Percentiles rank a stretch among this genome's conserved stretches.
Conservation (phyloP, 2,888 invertebrate species). For the Tetranychus piercei region DNA sequence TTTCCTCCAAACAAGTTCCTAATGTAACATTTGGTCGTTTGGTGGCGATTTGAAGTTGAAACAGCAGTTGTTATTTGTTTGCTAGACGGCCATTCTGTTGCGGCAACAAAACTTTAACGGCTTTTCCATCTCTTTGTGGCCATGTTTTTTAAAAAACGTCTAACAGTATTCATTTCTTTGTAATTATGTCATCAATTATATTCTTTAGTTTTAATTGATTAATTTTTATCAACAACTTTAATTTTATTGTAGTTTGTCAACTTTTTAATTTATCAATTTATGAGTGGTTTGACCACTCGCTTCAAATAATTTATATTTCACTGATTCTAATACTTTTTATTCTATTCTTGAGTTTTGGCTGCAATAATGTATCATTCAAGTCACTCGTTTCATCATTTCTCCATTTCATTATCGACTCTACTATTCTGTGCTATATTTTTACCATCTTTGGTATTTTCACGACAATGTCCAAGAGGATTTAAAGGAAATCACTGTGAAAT, state of each 20-base stretch:
- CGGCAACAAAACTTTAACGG: no score
- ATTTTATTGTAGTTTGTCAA: no score
- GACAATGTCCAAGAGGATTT: slow-evolving; percentile 53
- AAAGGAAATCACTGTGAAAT: slow-evolving; percentile 65
- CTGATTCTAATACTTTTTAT: background rate
- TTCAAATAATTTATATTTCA: background rate
- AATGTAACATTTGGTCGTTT: background rate
- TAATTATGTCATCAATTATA: no score
- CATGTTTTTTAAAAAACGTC: no score
- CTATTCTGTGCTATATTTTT: background rate
- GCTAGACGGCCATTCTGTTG: background rate
- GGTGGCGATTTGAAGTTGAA: background rate
- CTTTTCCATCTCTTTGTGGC: no score
- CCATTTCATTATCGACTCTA: background rate
- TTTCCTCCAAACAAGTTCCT: background rate
- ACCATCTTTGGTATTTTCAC: slow-evolving; percentile 36
- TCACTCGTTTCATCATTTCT: background rate
- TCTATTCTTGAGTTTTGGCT: background rate
- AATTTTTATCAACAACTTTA: no score
- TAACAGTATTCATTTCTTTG: no score
- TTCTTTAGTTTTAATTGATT: no score
- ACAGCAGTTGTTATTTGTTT: background rate
- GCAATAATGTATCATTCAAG: background rate
- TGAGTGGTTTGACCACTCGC: background rate
- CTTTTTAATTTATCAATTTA: background rate